Evolutionary conservation across 2,797 vertebrate species (phyloP).

Genomic region (Poeciliopsis gracilis): DNA sequence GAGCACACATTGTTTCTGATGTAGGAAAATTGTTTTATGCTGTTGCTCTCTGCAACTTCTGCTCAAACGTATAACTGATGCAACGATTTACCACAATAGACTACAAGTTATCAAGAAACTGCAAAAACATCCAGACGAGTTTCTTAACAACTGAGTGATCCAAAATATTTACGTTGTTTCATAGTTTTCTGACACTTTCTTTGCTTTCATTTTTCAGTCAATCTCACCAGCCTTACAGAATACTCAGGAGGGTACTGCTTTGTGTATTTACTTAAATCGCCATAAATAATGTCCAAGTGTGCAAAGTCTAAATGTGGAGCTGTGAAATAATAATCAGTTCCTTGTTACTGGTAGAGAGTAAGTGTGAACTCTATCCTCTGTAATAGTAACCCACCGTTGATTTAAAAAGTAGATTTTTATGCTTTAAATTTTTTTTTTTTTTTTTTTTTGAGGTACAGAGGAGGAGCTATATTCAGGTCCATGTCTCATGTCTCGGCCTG

Average conservation of each 20-base stretch:
- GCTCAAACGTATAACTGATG: neutral
- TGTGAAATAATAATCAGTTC: slow-evolving; percentile 79
- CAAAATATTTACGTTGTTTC: neutral
- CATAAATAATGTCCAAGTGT: slow-evolving; percentile 59
- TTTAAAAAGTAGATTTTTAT: slow-evolving; percentile 35
- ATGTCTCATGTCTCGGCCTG: slow-evolving; percentile 57
- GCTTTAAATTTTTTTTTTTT: neutral
- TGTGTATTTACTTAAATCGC: slow-evolving; percentile 54
- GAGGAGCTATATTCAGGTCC: slow-evolving; percentile 14
- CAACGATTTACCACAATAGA: neutral
- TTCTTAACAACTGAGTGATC: neutral
- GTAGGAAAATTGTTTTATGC: neutral
- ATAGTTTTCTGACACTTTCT: neutral
- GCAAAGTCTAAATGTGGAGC: slow-evolving; percentile 72
- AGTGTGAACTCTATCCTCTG: slow-evolving; percentile 72
- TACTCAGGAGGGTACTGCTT: slow-evolving; percentile 22
- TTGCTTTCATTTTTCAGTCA: neutral
- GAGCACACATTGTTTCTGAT: neutral
- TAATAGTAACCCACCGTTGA: slow-evolving; percentile 53
- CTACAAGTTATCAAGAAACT: neutral
- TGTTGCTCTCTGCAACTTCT: neutral
- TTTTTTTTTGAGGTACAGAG: neutral
- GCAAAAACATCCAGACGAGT: neutral
- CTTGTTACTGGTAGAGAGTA: slow-evolving; percentile 77
- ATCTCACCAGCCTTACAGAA: slow-evolving; percentile 4